Evolutionary conservation across 2,888 invertebrate species (phyloP).

Genomic region (Acleris emargana): DNA sequence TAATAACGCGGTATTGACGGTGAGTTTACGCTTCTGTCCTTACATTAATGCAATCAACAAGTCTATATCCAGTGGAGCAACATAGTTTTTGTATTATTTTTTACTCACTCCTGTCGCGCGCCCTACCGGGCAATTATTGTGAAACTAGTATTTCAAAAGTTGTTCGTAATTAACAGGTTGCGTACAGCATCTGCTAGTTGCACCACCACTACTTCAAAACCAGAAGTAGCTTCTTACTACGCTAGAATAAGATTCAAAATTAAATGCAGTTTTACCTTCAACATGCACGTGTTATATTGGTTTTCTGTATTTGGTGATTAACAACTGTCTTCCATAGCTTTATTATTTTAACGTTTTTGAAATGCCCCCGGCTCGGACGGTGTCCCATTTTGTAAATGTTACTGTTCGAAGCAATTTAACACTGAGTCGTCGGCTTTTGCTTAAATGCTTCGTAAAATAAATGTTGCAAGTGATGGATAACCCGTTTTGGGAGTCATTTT

Average conservation of each 20-base stretch:
- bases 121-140: conserved; percentile 66
- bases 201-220: conserved; percentile 26
- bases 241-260: conserved; percentile 38
- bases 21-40: conserved; percentile 38
- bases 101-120: conserved; percentile 63
- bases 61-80: conserved; percentile 54
- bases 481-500: conserved; percentile 22
- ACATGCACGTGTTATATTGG: conserved; percentile 25
- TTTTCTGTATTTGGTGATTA: conserved; percentile 61
- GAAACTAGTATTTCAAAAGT: conserved; percentile 69
- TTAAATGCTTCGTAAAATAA: conserved; percentile 20
- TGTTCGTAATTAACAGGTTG: conserved; percentile 71
- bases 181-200: conserved; percentile 60
- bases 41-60: conserved; percentile 53
- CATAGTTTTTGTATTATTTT: conserved; percentile 57
- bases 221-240: conserved; percentile 27
- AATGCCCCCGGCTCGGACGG: conserved; percentile 45
- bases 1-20: too few relatives aligned
- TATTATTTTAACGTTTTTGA: conserved; percentile 48
- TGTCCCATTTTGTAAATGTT: conserved; percentile 38
- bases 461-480: conserved; percentile 26
- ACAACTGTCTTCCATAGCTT: conserved; percentile 58
- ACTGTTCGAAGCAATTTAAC: conserved; percentile 31
- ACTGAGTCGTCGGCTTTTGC: conserved; percentile 17
- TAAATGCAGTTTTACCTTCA: conserved; percentile 15